phyloP scores from a whole-genome alignment of 1,140 invertebrate genomes.

The Aphaenogaster rudis region DNA sequence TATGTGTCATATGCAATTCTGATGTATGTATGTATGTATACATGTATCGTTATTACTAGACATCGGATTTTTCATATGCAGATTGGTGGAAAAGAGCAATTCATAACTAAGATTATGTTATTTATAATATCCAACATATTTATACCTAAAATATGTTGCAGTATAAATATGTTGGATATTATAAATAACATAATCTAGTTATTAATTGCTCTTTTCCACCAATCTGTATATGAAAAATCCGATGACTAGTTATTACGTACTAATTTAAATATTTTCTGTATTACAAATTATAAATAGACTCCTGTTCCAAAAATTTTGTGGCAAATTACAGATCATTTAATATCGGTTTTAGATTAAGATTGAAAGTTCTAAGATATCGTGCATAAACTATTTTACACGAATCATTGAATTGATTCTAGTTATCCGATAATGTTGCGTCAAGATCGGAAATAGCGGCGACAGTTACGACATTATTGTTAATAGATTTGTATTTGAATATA shows the following conservation, averaged over 20 bases:
- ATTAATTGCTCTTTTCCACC: too few species aligned
- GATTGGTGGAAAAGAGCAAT: too few species aligned
- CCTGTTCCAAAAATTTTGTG: neutral
- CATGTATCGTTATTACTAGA: neutral
- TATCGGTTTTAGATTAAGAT: neutral
- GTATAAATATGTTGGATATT: too few species aligned
- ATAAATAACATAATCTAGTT: too few species aligned
- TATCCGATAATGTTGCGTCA: neutral
- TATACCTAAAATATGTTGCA: too few species aligned
- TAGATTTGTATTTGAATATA: conserved; percentile 17
- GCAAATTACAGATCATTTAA: neutral
- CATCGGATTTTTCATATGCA: too few species aligned
- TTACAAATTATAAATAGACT: conserved; percentile 6
- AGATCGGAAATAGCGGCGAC: neutral
- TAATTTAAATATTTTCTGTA: neutral
- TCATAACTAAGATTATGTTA: too few species aligned
- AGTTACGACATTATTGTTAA: neutral
- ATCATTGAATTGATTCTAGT: neutral
- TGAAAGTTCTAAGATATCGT: neutral
- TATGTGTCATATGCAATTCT: neutral
- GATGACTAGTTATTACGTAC: neutral
- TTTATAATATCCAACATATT: too few species aligned
- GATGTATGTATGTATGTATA: neutral
- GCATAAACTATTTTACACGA: conserved; percentile 1
- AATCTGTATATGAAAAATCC: too few species aligned